phyloP scores from a whole-genome alignment of 2,797 vertebrate species.

The Cossypha polioptera region DNA sequence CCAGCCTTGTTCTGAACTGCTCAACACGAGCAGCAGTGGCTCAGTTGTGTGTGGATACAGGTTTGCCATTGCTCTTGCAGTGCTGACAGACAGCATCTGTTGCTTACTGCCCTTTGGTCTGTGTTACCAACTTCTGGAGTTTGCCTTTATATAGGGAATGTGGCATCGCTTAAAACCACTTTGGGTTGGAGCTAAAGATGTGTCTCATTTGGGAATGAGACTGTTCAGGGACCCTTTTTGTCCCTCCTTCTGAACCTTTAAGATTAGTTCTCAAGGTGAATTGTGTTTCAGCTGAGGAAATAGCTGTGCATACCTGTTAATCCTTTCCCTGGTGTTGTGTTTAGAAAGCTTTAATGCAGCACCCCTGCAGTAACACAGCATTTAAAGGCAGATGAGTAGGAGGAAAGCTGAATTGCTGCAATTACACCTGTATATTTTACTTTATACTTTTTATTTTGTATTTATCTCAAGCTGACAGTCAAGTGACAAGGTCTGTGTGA shows the following conservation, averaged over 20 bases:
- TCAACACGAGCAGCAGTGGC: not conserved
- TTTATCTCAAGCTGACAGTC: not conserved
- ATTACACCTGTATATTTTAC: not conserved
- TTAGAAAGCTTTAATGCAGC: not conserved
- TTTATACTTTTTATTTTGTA: not conserved
- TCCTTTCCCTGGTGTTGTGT: not conserved
- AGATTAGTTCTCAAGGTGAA: not conserved
- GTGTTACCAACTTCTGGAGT: not conserved
- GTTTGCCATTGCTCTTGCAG: not conserved
- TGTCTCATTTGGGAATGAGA: not conserved
- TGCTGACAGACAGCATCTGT: not conserved
- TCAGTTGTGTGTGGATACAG: not conserved
- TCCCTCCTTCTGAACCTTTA: not conserved
- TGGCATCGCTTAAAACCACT: not conserved
- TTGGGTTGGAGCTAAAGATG: not conserved
- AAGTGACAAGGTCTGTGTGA: not conserved
- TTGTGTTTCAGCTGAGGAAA: not conserved
- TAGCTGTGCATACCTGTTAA: not conserved
- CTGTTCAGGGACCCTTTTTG: not conserved
- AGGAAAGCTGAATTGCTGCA: not conserved
- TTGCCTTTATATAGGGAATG: not conserved
- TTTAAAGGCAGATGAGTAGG: not conserved
- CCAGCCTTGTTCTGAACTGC: not conserved
- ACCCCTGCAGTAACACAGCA: not conserved
- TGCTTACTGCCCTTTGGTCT: not conserved